Conservation (phyloP, 2,888 invertebrate genomes). For the Cylloceria caligata region DNA sequence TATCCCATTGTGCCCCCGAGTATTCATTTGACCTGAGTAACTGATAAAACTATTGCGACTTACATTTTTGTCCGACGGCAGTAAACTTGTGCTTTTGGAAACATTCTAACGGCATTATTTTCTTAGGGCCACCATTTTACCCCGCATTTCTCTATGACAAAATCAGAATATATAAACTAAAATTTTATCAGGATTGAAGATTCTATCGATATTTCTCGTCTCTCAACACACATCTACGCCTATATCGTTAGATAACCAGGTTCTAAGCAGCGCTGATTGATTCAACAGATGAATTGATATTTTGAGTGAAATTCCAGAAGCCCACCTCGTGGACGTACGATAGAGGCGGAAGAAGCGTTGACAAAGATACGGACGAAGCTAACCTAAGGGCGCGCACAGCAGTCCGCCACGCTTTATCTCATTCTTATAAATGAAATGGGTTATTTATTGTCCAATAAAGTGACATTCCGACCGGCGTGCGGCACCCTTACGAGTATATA, state of each 20-base stretch:
- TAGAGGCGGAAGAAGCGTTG: slow-evolving; percentile 10
- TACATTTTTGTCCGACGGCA: no score
- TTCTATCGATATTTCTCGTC: neutral
- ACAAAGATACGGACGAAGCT: slow-evolving; percentile 28
- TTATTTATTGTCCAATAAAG: slow-evolving; percentile 82
- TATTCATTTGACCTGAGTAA: no score
- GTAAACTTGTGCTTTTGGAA: no score
- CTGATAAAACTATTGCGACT: no score
- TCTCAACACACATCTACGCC: neutral
- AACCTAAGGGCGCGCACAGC: slow-evolving; percentile 64
- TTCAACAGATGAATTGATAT: slow-evolving; percentile 7
- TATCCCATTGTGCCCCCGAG: no score
- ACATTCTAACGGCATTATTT: no score
- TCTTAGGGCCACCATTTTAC: no score
- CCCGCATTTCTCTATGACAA: no score
- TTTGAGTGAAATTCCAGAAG: slow-evolving; percentile 11
- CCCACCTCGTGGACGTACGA: neutral
- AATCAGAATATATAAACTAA: no score
- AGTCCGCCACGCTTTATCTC: slow-evolving; percentile 73
- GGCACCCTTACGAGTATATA: slow-evolving; percentile 71
- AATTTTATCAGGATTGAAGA: neutral
- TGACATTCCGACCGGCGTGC: slow-evolving; percentile 74
- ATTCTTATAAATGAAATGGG: slow-evolving; percentile 80
- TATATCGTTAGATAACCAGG: neutral
- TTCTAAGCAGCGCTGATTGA: neutral